Evolutionary conservation across 2,797 vertebrate genomes (phyloP).

Genomic region (Alectoris magna): DNA sequence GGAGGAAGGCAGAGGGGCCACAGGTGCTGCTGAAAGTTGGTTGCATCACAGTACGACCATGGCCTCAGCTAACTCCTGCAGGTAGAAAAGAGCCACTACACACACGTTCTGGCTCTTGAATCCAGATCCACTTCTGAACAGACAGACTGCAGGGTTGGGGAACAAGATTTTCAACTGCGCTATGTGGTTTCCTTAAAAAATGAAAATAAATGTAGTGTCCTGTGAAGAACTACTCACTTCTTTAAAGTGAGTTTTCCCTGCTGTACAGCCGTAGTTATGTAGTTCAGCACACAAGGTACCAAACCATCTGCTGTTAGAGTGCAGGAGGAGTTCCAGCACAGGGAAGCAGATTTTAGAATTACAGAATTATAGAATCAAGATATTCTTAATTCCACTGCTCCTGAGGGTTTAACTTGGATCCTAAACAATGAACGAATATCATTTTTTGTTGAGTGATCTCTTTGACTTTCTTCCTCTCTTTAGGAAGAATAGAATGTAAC

Average conservation of each 20-base stretch:
- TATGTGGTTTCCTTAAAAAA: neutral
- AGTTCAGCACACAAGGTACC: neutral
- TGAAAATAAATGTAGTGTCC: neutral
- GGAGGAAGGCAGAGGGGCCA: neutral
- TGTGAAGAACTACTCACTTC: neutral
- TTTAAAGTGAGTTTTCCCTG: neutral
- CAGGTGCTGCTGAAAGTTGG: accelerated
- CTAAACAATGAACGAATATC: neutral
- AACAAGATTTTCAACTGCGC: neutral
- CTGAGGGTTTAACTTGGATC: neutral
- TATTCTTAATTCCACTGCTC: neutral
- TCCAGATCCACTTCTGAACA: neutral
- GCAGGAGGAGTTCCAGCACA: neutral
- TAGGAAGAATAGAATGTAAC: constrained; percentile 19
- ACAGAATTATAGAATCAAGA: neutral
- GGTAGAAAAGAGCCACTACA: neutral
- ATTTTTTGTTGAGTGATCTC: neutral
- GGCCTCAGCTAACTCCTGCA: neutral
- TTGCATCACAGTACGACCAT: neutral
- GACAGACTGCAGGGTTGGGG: neutral
- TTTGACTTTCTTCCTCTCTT: constrained; percentile 40
- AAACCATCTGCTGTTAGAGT: neutral
- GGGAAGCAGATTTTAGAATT: neutral
- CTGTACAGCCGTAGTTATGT: neutral
- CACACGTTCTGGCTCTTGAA: neutral